A percentile compares a stretch with the other conserved stretches of the same genome.
phyloP scores from a whole-genome alignment of 1,140 invertebrate genomes.

The Lordiphosa clarofinis region DNA sequence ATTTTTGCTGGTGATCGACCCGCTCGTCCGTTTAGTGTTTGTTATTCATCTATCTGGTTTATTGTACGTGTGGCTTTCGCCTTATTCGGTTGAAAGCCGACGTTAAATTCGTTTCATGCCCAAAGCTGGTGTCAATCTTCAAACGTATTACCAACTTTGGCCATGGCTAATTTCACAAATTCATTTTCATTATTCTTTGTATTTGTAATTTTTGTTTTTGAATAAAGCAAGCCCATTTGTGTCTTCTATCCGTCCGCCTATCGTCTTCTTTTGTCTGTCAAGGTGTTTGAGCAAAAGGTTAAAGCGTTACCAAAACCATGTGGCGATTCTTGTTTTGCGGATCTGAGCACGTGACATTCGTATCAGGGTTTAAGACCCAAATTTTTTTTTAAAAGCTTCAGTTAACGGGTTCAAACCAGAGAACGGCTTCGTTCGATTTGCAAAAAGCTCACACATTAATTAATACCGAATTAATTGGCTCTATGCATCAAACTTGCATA shows the following conservation, averaged over 20 bases:
- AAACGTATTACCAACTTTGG: conserved; percentile 70
- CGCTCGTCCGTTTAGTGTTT: conserved; percentile 1
- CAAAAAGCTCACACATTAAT: too few relatives aligned
- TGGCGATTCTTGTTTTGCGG: too few relatives aligned
- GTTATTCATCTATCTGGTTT: conserved; percentile 24
- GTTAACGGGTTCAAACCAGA: too few relatives aligned
- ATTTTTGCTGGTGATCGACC: conserved; percentile 2
- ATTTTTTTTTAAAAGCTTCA: too few relatives aligned
- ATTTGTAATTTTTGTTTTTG: conserved; percentile 17
- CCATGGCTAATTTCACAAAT: conserved; percentile 63
- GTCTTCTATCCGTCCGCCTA: neutral
- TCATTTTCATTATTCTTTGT: conserved; percentile 22
- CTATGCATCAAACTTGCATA: too few relatives aligned
- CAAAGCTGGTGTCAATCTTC: conserved; percentile 63
- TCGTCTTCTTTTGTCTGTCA: neutral
- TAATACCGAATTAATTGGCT: too few relatives aligned
- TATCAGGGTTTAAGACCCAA: too few relatives aligned
- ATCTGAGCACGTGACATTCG: too few relatives aligned
- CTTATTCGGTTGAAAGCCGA: conserved; percentile 48
- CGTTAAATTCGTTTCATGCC: conserved; percentile 71
- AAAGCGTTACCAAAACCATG: too few relatives aligned
- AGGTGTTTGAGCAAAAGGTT: too few relatives aligned
- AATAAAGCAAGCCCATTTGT: neutral
- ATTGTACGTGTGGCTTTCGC: conserved; percentile 42
- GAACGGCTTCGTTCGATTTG: too few relatives aligned